Conservation (phyloP, 1,140 invertebrate species). For the Coelopa frigida region DNA sequence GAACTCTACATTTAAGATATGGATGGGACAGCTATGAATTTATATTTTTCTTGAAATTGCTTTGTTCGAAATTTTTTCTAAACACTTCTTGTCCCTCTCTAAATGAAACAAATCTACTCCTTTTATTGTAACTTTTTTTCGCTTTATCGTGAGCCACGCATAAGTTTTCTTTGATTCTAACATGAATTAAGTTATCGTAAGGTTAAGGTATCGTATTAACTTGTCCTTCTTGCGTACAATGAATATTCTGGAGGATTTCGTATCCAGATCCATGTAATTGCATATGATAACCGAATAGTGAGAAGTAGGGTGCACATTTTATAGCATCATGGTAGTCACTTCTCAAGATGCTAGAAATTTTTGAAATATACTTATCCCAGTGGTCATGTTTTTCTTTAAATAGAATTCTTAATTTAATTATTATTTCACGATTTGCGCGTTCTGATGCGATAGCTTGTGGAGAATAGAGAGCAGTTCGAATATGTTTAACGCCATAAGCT, state of each 20-base stretch:
- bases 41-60: slow-evolving; percentile 8
- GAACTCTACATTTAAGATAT: slow-evolving; percentile 7
- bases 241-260: not conserved
- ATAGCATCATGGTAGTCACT: not conserved
- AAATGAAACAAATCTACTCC: not conserved
- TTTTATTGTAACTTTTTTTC: slow-evolving; percentile 4
- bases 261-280: not conserved
- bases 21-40: slow-evolving; percentile 11
- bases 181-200: not conserved
- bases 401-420: not conserved
- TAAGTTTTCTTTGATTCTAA: not conserved
- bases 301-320: slow-evolving; percentile 5
- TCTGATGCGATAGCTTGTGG: slow-evolving; percentile 5
- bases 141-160: slow-evolving; percentile 2
- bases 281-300: slow-evolving; percentile 5
- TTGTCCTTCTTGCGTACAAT: not conserved
- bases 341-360: slow-evolving; percentile 5
- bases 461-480: slow-evolving; percentile 1
- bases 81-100: slow-evolving; percentile 8
- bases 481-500: slow-evolving; percentile 1
- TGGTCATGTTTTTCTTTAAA: not conserved
- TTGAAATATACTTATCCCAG: slow-evolving; percentile 12
- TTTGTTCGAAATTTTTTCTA: slow-evolving; percentile 4
- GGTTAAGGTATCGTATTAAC: not conserved
- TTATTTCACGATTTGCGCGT: not conserved